Conservation (phyloP, 2,888 invertebrate genomes). For the Galerucella pusilla region DNA sequence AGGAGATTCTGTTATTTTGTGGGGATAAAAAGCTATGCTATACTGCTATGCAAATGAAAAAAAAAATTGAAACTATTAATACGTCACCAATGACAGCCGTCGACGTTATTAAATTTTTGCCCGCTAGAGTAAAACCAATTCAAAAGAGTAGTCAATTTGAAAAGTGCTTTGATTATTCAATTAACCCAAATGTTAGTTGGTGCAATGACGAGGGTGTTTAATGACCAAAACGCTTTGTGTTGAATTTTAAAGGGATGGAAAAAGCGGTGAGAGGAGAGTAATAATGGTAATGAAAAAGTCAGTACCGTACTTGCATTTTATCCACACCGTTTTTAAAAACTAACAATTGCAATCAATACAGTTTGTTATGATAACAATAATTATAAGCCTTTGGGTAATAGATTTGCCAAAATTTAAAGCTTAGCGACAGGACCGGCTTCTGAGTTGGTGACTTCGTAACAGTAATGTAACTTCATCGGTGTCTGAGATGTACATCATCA, state of each 20-base stretch:
- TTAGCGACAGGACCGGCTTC: no score
- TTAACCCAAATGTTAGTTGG: conserved; percentile 32
- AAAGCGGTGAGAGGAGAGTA: neutral
- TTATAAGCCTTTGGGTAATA: no score
- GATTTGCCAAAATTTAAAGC: no score
- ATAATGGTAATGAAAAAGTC: neutral
- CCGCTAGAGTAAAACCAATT: conserved; percentile 20
- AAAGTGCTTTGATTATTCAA: conserved; percentile 34
- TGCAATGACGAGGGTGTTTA: conserved; percentile 27
- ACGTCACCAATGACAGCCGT: neutral
- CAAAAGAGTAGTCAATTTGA: conserved; percentile 23
- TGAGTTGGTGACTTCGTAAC: no score
- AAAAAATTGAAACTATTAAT: neutral
- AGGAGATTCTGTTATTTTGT: neutral
- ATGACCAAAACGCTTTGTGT: conserved; percentile 27
- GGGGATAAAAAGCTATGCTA: neutral
- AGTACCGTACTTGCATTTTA: neutral
- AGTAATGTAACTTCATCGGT: no score
- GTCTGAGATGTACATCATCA: no score
- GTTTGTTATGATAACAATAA: no score
- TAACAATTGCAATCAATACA: no score
- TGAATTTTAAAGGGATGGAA: neutral
- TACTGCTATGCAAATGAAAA: neutral
- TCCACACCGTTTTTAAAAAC: no score
- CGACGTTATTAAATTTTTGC: neutral